Conservation (phyloP, 2,888 invertebrate genomes). For the Lasius fuliginosus region DNA sequence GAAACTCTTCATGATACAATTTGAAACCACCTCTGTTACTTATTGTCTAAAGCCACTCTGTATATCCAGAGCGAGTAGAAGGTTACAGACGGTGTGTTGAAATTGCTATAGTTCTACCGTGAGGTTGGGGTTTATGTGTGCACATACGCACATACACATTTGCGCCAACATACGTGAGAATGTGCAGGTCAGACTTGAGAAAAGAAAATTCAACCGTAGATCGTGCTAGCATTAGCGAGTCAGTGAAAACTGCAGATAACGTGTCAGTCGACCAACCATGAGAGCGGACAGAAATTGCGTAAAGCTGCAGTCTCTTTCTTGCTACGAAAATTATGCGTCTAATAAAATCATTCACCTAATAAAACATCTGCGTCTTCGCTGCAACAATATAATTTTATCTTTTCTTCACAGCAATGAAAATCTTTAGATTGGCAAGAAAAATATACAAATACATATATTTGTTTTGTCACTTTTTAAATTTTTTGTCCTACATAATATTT, state of each 20-base stretch:
- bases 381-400: conserved; percentile 14
- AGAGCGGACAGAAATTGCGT: conserved; percentile 53
- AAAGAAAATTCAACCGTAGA: conserved; percentile 63
- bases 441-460: neutral
- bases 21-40: conserved; percentile 17
- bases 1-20: neutral
- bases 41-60: conserved; percentile 33
- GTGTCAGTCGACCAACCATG: conserved; percentile 49
- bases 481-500: neutral
- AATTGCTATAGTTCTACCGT: conserved; percentile 60
- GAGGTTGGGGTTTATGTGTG: conserved; percentile 43
- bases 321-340: conserved; percentile 38
- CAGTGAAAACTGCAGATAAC: conserved; percentile 63
- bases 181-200: neutral
- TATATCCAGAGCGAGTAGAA: conserved; percentile 58
- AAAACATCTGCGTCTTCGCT: neutral
- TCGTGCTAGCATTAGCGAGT: conserved; percentile 52
- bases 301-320: conserved; percentile 49
- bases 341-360: conserved; percentile 51
- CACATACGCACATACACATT: conserved; percentile 33
- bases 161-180: conserved; percentile 18
- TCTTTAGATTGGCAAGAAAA: neutral
- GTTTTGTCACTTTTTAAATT: neutral
- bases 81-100: conserved; percentile 61
- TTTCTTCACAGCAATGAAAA: neutral